Base-by-base conservation (phyloP, 2,888 invertebrate species). In the Lymantria monacha region DNA sequence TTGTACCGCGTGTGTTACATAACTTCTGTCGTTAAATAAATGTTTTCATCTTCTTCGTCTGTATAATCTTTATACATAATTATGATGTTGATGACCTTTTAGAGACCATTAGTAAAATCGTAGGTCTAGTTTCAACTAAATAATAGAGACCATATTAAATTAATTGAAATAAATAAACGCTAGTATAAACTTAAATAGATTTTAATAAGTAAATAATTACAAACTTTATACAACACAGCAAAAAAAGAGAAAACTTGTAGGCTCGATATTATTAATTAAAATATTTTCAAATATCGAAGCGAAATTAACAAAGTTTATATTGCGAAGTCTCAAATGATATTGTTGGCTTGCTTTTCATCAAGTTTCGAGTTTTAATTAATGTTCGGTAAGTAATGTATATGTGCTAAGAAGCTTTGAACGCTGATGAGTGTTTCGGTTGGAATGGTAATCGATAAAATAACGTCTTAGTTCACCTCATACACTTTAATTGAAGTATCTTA, bases 241-340 rank as follows among this genome's bases (percentile, higher is more conserved):
- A 33, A 33, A 33, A 33, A 10, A 9, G n/a, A n/a, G n/a, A 22
- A 22, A 22, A 5, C 3, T 22, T 5, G 10, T 10, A 33, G 33
- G 33, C 33, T 3, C 5, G 22, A 33, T 38, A 38, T 38, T 36
- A 12, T n/a, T 12, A 38, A 38, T 38, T 38, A 12, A 38, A 38
- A 12, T 12, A 38, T n/a, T 50, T 50, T 12, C 46, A 46, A 43
- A 46, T 46, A 38, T 10, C 50, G 50, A 30, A 12, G 46, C 45
- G 7, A 42, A 46, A 46, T 42, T 46, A 42, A 46, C 38, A 37
- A 54, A 61, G 30, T 51, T 40, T 48, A 31, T 43, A 38, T 52
- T 42, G 30, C 30, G 14, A 52, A 52, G 38, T 48, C 30, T 48
- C 44, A 51, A 51, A 30, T 52, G 49, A 52, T 55, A 44, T 43